phyloP scores from a whole-genome alignment of 2,797 vertebrate species.

The Tauraco hartlaubi region DNA sequence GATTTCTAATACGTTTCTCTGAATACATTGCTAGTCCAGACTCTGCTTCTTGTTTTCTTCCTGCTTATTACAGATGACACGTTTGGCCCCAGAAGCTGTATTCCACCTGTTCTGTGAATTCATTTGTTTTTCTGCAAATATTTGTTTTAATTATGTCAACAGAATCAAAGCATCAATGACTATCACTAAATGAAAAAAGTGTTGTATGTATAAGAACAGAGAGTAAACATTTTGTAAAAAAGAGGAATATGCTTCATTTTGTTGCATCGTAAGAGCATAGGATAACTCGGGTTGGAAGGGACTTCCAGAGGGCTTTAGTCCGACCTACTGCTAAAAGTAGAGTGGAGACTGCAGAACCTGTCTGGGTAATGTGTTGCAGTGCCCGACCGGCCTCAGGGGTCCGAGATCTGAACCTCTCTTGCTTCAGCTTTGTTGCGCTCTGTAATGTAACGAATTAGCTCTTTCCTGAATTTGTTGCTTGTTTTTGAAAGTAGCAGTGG shows the following conservation, averaged over 20 bases:
- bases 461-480: not conserved
- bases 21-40: not conserved
- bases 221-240: not conserved
- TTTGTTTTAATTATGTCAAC: not conserved
- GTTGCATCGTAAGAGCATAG: not conserved
- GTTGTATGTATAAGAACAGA: not conserved
- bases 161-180: not conserved
- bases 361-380: not conserved
- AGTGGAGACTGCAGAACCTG: not conserved
- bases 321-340: not conserved
- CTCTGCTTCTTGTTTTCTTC: not conserved
- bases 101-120: not conserved
- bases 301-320: not conserved
- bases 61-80: not conserved
- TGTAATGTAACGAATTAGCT: not conserved
- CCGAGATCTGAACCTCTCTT: not conserved
- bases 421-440: not conserved
- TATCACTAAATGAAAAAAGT: not conserved
- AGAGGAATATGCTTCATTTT: not conserved
- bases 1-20: not conserved
- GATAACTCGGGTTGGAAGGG: not conserved
- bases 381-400: rapidly evolving
- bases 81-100: not conserved
- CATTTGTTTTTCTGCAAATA: not conserved
- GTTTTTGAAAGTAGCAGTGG: not conserved